Evolutionary conservation across 2,888 invertebrate genomes (phyloP), one percentile per base, ranked within the genome.

Genomic region (Colostygia pectinataria): DNA sequence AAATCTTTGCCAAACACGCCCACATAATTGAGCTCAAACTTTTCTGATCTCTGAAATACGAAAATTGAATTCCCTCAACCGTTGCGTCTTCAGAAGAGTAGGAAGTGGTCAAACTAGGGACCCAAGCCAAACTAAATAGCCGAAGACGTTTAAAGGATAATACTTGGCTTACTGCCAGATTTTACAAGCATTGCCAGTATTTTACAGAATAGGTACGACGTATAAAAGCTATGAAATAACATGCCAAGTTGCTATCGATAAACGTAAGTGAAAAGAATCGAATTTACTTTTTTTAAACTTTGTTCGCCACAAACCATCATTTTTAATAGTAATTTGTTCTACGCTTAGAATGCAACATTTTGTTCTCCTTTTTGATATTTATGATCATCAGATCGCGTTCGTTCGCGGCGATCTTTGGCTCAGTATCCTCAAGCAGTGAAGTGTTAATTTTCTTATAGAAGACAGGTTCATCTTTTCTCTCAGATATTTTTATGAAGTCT

Each of bases 71-170:
- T 52, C 24, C 33, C 14, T 32, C 28, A 39, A 43, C 37, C 43
- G 18, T 37, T 32, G 23, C 44, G n/a, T 24, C 29, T 38, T 25
- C 28, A 46, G 40, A 36, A 43, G 50, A 14, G 32, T 27, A 25
- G 28, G 45, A 49, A 48, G 49, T 53, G 55, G 46, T 53, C 50
- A 55, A 51, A 53, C 59, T 51, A 61, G 55, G 59, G 51, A 59
- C 49, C 53, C 37, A 44, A 53, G 59, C 58, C 57, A 58, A 63
- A 58, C 59, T 59, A 63, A 63, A 61, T 57, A 61, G 47, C 49
- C 48, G 52, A 51, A 51, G 48, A 56, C 56, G 51, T 57, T 56
- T 55, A 61, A 63, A 63, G 61, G 58, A 61, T 59, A 63, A 63
- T 57, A 57, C 50, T 57, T 63, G 63, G 63, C 53, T 13, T 25